Evolutionary conservation across 2,888 invertebrate genomes (phyloP).

Genomic region (Dynastes tityus): DNA sequence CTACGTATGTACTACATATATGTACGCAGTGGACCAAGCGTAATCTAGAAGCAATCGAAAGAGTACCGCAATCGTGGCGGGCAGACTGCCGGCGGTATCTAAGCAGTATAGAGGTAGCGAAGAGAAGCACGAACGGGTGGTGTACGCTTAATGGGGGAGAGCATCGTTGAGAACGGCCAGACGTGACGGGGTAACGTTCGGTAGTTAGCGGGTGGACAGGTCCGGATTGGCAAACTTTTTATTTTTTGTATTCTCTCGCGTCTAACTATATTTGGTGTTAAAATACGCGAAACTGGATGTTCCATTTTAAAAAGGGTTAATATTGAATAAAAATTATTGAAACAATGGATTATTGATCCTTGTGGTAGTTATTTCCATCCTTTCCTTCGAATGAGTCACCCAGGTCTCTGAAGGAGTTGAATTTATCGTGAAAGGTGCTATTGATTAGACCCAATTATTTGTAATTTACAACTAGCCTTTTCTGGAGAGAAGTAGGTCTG

Average conservation of each 20-base stretch:
- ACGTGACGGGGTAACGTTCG: constrained; percentile 41
- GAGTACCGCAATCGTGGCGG: constrained; percentile 1
- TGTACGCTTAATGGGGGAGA: not conserved
- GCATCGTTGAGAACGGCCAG: constrained; percentile 28
- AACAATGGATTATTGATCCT: too few species aligned
- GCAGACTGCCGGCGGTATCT: not conserved
- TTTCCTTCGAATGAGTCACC: too few species aligned
- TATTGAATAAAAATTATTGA: too few species aligned
- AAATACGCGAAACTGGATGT: too few species aligned
- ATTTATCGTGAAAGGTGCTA: not conserved
- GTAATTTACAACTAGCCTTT: too few species aligned
- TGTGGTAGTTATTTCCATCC: too few species aligned
- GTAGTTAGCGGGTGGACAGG: constrained; percentile 41
- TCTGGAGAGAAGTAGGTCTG: too few species aligned
- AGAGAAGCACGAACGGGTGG: too few species aligned
- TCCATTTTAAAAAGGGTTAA: too few species aligned
- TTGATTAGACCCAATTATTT: not conserved
- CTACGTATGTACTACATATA: too few species aligned
- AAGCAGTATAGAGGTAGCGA: not conserved
- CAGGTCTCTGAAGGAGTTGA: too few species aligned
- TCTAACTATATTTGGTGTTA: too few species aligned
- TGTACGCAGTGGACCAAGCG: constrained; percentile 1
- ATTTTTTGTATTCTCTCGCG: not conserved
- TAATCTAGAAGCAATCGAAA: constrained; percentile 44
- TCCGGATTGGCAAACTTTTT: not conserved